Conservation (phyloP, 2,888 invertebrate species). For the Blastobasis lacticolella region DNA sequence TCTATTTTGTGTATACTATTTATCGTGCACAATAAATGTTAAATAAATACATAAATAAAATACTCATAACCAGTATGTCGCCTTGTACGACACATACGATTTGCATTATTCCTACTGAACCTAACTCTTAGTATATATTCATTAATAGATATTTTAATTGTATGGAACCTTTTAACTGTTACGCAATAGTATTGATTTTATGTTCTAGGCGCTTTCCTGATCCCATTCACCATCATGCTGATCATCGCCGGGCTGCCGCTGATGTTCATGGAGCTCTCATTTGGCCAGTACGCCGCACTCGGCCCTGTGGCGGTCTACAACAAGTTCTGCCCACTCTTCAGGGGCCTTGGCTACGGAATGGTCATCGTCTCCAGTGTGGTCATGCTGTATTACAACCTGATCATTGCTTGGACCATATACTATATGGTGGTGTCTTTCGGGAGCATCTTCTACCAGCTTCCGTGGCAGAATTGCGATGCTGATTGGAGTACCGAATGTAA, state of each 20-base stretch:
- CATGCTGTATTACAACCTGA: slow-evolving; percentile 84
- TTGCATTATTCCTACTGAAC: no score
- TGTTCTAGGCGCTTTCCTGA: slow-evolving; percentile 82
- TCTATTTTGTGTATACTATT: no score
- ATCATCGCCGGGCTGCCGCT: slow-evolving; percentile 86
- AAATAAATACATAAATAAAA: no score
- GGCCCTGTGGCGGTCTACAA: slow-evolving; percentile 87
- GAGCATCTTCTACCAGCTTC: slow-evolving; percentile 77
- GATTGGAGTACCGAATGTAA: slow-evolving; percentile 80
- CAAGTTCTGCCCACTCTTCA: slow-evolving; percentile 84
- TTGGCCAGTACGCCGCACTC: slow-evolving; percentile 87
- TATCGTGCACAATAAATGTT: no score
- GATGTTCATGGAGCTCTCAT: slow-evolving; percentile 89
- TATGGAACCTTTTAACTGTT: no score
- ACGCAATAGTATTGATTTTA: no score
- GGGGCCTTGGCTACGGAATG: slow-evolving; percentile 84
- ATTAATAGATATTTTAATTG: no score
- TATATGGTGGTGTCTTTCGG: slow-evolving; percentile 78
- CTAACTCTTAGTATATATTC: no score
- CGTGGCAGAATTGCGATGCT: slow-evolving; percentile 82
- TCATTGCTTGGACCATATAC: slow-evolving; percentile 85
- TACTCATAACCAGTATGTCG: no score
- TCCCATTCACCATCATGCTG: slow-evolving; percentile 88
- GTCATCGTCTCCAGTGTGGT: slow-evolving; percentile 83
- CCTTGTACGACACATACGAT: no score